These are phyloP conservation scores for Peromyscus polionotus DNA, from an alignment of 2,113 vertebrate species.

Conservation along the genomic window DNA sequence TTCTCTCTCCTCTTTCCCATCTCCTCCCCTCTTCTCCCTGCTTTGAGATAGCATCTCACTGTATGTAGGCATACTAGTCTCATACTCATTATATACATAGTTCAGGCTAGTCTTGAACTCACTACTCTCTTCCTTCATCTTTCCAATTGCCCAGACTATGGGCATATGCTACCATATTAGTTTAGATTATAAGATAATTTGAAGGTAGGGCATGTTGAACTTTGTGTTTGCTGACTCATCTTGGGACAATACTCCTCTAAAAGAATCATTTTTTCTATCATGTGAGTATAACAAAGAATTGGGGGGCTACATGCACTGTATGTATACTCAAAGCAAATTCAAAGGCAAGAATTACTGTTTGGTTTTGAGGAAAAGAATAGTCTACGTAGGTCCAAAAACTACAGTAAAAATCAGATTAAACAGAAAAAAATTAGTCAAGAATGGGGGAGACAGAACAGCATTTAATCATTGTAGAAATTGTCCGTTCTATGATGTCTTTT, in stretches of 20 bases:
- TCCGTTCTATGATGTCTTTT: constrained; percentile 11
- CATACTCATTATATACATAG: not conserved
- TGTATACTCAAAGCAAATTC: not conserved
- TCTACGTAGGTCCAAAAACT: not conserved
- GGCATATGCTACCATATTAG: no score
- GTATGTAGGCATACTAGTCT: not conserved
- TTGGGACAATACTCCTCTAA: not conserved
- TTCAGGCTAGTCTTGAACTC: not conserved
- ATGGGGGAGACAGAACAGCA: not conserved
- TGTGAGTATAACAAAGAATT: not conserved
- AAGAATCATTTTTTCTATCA: constrained; percentile 7
- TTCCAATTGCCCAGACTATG: not conserved
- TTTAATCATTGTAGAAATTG: not conserved
- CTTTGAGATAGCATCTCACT: not conserved
- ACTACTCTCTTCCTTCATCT: not conserved
- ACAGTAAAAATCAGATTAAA: constrained; percentile 18
- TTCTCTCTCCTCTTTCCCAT: not conserved
- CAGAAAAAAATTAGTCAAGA: not conserved
- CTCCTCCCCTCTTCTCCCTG: not conserved
- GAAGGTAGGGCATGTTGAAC: not conserved
- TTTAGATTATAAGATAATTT: not conserved
- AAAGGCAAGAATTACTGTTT: not conserved
- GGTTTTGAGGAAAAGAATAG: not conserved
- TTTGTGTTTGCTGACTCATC: not conserved
- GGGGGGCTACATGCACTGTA: not conserved